Evolutionary conservation across 2,113 vertebrate species (phyloP), one percentile per base, ranked within the genome.

Genomic region (Acinonyx jubatus): DNA sequence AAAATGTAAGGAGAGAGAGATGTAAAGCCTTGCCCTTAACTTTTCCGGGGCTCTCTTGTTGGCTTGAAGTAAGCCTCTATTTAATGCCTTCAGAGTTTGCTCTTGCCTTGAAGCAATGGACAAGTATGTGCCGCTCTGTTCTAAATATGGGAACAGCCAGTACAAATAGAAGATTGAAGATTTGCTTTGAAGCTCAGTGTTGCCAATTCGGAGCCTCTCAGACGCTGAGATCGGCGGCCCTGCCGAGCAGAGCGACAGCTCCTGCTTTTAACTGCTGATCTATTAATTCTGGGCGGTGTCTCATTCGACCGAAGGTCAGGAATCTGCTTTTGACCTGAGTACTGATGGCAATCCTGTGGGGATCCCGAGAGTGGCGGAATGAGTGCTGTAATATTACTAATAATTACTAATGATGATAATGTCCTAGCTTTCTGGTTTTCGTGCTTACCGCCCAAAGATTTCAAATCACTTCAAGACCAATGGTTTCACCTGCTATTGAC

Each of bases 141-240:
- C 98, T 98, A 98, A 98, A 98, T 98, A 98, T 96, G 98, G 85
- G 74, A 96, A 90, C 96, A 93, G 0, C 94, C 88, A 98, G 96
- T 98, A 98, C 97, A 98, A 98, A 98, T 97, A 98, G 98, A 98
- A 98, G 98, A 97, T 87, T 96, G 96, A 96, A 98, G 98, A 97
- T 98, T 97, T 86, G 94, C 98, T 99, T 98, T 98, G 98, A 98
- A 98, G 98, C 85, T 92, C 91, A 55, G 78, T 52, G 91, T 79
- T 95, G 92, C 97, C 92, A 23, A 83, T 94, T 95, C 96, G 45
- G 63, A 96, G 97, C 97, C 61, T 98, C 94, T 98, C 95, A 63
- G 92, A 96, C 61, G 19, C 97, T 63, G 31, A 93, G 86, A 98
- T 3, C 1, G 91, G 83, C 31, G 25, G 66, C 57, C 0, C 31